Base-by-base conservation (phyloP, 2,113 vertebrate genomes). In the Megaceryle torquata region DNA sequence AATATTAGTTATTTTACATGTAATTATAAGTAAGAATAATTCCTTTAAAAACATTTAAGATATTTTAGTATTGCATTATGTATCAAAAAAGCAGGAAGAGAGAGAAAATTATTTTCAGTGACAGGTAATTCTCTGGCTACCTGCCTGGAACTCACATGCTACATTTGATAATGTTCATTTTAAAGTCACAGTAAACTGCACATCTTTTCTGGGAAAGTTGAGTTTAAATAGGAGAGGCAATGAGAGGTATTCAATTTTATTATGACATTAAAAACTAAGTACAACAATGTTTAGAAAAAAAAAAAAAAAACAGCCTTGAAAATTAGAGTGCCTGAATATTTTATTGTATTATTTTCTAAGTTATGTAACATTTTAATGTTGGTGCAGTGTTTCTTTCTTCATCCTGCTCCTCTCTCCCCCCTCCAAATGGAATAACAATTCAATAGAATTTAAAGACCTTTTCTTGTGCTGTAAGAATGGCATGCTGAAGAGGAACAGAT, bases 121-220 rank as follows among this genome's bases (percentile, higher is more conserved):
- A 91, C 70, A 94, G 53, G 70, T 82, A 87, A 91, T 94, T 90
- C 24, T 2, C 48, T 94, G 86, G 57, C 57, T 94, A 48, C 87
- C 93, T 94, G 76, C 88, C 85, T 95, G 48, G 90, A 97, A 96
- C 89, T 93, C 84, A 57, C 65, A 93, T 63, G 65, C 63, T 95
- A 50, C 59, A 28, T 93, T 95, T 95, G 77, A 87, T 93, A 94
- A 91, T 87, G 54, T 64, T 93, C 60, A 78, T 82, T 96, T 96
- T 86, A 85, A 95, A 93, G 51, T 78, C 81, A 92, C 70, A 80
- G 69, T 88, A 94, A 96, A 91, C 65, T 75, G 72, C 77, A 89
- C 64, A 89, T 69, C 77, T 93, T 84, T 81, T 87, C 78, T 90
- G 41, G 7, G 37, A 79, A 93, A 93, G 37, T 0, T 94, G 88